phyloP scores from a whole-genome alignment of 1,140 invertebrate genomes.

The Chelonus insularis region DNA sequence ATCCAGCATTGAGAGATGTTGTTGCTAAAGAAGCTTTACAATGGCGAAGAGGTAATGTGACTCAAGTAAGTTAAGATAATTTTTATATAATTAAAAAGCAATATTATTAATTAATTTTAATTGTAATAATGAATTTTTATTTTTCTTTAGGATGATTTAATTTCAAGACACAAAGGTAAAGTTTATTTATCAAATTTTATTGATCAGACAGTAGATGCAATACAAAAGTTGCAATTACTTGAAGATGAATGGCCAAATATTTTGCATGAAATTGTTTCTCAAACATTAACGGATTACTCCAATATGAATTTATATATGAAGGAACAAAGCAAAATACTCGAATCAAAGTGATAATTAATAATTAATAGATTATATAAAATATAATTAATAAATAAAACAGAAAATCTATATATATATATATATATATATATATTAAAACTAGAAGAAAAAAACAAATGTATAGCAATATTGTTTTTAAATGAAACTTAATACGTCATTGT shows the following conservation, averaged over 20 bases:
- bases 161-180: conserved; percentile 71
- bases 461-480: too few relatives aligned
- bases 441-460: too few relatives aligned
- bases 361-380: neutral
- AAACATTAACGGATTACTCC: conserved; percentile 75
- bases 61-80: conserved; percentile 50
- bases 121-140: neutral
- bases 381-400: neutral
- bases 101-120: neutral
- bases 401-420: conserved; percentile 1
- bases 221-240: conserved; percentile 72
- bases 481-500: too few relatives aligned
- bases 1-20: conserved; percentile 75
- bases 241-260: conserved; percentile 75
- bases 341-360: conserved; percentile 35
- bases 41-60: conserved; percentile 69
- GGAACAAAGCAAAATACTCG: conserved; percentile 42
- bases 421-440: too few relatives aligned
- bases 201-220: conserved; percentile 71
- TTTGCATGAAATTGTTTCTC: conserved; percentile 72
- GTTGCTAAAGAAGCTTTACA: conserved; percentile 86
- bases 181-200: conserved; percentile 69
- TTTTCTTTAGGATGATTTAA: conserved; percentile 67
- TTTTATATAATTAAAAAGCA: neutral
- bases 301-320: conserved; percentile 78